Percentiles rank a stretch among this genome's conserved stretches.
Evolutionary conservation across 2,113 vertebrate genomes (phyloP).

Genomic region (Promerops cafer): DNA sequence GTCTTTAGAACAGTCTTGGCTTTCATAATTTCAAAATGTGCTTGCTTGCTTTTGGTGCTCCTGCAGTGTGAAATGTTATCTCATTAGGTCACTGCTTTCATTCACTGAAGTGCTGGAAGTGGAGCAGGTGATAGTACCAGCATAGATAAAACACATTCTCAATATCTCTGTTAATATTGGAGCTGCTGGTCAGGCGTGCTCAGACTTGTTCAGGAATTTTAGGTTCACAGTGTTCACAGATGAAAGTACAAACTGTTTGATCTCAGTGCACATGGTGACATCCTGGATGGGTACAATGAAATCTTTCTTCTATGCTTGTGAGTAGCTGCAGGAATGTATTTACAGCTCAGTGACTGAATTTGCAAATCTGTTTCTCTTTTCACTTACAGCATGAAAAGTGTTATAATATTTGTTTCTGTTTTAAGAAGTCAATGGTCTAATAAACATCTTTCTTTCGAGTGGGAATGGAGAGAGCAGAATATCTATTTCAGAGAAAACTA

Average conservation of each 20-base stretch:
- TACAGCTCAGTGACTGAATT: slow-evolving; percentile 16
- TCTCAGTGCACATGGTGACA: background rate
- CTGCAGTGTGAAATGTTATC: background rate
- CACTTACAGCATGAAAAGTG: background rate
- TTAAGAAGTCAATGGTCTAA: background rate
- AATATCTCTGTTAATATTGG: slow-evolving; percentile 7
- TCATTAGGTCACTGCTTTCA: background rate
- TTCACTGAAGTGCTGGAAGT: background rate
- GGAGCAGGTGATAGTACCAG: background rate
- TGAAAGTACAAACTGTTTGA: slow-evolving; percentile 18
- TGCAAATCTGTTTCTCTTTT: slow-evolving; percentile 6
- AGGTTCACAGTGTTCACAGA: slow-evolving; percentile 13
- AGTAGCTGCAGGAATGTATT: slow-evolving; percentile 18
- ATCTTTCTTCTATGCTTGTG: background rate
- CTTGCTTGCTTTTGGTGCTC: background rate
- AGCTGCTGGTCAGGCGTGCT: background rate
- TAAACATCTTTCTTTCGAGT: background rate
- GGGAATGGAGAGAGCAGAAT: background rate
- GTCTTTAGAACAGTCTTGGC: background rate
- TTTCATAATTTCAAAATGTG: background rate
- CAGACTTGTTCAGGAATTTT: slow-evolving; percentile 2
- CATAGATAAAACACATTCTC: slow-evolving; percentile 15
- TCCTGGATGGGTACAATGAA: slow-evolving; percentile 19
- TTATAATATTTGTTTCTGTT: slow-evolving; percentile 28
- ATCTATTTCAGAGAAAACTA: background rate